Conservation (phyloP, 2,113 vertebrate species). For the Seriola dumerili region DNA sequence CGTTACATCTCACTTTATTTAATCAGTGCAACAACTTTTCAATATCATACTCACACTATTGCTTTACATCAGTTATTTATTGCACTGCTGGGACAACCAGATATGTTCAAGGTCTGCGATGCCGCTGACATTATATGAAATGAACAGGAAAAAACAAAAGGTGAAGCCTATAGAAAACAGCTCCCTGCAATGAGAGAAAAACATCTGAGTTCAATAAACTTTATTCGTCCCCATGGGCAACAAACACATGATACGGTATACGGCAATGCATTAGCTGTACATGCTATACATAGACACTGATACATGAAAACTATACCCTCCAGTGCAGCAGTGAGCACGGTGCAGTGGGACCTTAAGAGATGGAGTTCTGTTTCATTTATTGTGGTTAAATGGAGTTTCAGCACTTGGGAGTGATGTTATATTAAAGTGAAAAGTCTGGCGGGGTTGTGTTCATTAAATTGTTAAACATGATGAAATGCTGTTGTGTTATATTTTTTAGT, state of each 20-base stretch:
- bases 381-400: conserved; percentile 41
- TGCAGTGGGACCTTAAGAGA: conserved; percentile 33
- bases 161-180: not conserved
- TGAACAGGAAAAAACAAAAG: not conserved
- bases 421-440: not conserved
- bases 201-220: conserved; percentile 44
- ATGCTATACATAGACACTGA: conserved; percentile 14
- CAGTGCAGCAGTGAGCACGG: conserved; percentile 37
- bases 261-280: conserved; percentile 25
- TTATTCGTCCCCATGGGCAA: conserved; percentile 33
- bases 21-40: not conserved
- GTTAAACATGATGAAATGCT: conserved; percentile 21
- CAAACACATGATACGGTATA: conserved; percentile 17
- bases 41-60: too few relatives aligned
- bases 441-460: conserved; percentile 12
- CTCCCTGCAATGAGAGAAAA: conserved; percentile 18
- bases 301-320: conserved; percentile 31
- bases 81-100: not conserved
- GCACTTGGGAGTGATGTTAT: conserved; percentile 29
- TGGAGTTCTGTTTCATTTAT: conserved; percentile 27
- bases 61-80: not conserved
- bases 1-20: not conserved
- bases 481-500: not conserved
- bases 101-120: not conserved
- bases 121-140: not conserved